Evolutionary conservation across 1,140 invertebrate genomes (phyloP).

Genomic region (Matsumurasca onukii): DNA sequence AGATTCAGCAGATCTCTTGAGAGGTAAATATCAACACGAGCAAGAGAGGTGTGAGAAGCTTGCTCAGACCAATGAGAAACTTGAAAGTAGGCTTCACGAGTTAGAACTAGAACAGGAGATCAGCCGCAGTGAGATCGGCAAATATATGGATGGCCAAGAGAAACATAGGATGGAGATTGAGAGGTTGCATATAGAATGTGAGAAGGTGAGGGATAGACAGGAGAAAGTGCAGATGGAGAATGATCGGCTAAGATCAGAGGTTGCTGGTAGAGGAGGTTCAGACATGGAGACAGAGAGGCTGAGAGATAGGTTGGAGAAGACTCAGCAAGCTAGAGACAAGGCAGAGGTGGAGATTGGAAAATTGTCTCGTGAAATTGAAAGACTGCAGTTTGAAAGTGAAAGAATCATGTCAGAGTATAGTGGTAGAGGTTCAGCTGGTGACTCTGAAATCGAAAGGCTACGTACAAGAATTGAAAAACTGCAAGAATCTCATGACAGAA

Average conservation of each 20-base stretch:
- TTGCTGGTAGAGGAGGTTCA: constrained; percentile 49
- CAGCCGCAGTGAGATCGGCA: constrained; percentile 72
- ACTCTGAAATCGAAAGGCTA: constrained; percentile 77
- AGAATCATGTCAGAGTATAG: constrained; percentile 48
- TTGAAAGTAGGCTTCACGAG: constrained; percentile 78
- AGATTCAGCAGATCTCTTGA: constrained; percentile 78
- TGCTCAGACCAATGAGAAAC: constrained; percentile 54
- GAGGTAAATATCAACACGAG: constrained; percentile 87
- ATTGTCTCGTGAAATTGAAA: constrained; percentile 75
- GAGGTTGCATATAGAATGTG: constrained; percentile 77
- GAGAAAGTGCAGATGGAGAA: constrained; percentile 79
- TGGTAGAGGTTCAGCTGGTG: constrained; percentile 51
- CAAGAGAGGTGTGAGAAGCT: constrained; percentile 70
- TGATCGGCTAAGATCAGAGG: constrained; percentile 67
- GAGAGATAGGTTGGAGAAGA: constrained; percentile 84
- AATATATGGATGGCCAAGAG: constrained; percentile 68
- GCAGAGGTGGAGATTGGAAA: constrained; percentile 83
- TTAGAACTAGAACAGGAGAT: constrained; percentile 76
- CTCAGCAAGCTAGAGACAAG: constrained; percentile 72
- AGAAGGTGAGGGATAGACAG: constrained; percentile 79
- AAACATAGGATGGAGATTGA: constrained; percentile 77
- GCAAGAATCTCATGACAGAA: constrained; percentile 69
- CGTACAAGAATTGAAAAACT: constrained; percentile 85
- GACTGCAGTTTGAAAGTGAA: constrained; percentile 52
- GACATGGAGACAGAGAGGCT: constrained; percentile 79